Conservation (phyloP, 2,888 invertebrate genomes). For the Dusona sp. region DNA sequence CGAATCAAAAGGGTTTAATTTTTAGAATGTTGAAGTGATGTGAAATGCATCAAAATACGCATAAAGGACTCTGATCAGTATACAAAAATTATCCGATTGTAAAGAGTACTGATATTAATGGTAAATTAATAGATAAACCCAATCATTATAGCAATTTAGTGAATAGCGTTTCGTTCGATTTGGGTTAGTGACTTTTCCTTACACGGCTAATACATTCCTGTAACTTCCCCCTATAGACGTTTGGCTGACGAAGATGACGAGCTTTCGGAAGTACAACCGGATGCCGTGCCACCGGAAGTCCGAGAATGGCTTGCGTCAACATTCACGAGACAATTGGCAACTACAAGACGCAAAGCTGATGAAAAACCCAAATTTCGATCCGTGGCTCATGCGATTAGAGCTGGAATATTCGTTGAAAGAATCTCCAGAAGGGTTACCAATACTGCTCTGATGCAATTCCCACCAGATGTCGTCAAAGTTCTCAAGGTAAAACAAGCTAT, state of each 20-base stretch:
- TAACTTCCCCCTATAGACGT: slow-evolving; percentile 86
- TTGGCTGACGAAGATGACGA: slow-evolving; percentile 97
- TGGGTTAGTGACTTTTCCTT: slow-evolving; percentile 45
- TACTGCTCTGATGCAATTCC: slow-evolving; percentile 94
- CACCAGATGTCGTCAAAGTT: slow-evolving; percentile 93
- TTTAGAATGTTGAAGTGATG: too few species aligned
- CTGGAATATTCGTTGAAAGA: slow-evolving; percentile 98
- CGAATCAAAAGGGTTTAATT: too few species aligned
- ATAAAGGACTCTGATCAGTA: slow-evolving; percentile 43
- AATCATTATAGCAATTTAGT: slow-evolving; percentile 59
- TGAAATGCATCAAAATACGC: too few species aligned
- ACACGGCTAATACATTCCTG: slow-evolving; percentile 45
- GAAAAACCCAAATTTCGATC: slow-evolving; percentile 96
- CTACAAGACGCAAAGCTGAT: slow-evolving; percentile 90
- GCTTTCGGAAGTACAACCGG: slow-evolving; percentile 97
- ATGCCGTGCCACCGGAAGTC: slow-evolving; percentile 98
- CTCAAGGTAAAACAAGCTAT: slow-evolving; percentile 89
- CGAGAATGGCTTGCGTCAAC: slow-evolving; percentile 98
- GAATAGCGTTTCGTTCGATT: slow-evolving; percentile 54
- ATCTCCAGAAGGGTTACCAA: slow-evolving; percentile 94
- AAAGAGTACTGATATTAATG: slow-evolving; percentile 36
- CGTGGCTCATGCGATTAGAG: slow-evolving; percentile 98
- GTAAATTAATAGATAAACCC: slow-evolving; percentile 33
- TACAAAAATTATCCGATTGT: slow-evolving; percentile 28
- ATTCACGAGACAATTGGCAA: slow-evolving; percentile 95